Percentiles rank a stretch among this genome's conserved stretches.
Evolutionary conservation across 1,140 invertebrate genomes (phyloP).

Genomic region (Heliconius hewitsoni): DNA sequence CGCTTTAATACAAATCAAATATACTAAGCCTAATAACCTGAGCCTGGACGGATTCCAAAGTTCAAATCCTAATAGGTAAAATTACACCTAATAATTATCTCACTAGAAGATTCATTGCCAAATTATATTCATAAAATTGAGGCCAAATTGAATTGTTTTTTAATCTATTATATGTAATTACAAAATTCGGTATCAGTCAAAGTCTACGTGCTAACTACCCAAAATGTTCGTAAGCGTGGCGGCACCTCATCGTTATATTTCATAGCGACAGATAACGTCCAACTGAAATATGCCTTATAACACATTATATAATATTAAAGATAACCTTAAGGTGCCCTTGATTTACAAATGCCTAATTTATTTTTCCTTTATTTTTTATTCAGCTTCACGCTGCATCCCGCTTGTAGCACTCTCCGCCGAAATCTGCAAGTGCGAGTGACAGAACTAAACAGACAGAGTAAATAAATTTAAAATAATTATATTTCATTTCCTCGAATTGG

Average conservation of each 20-base stretch:
- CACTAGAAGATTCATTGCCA: too few relatives aligned
- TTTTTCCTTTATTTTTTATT: neutral
- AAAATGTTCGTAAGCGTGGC: slow-evolving; percentile 45
- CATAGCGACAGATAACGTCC: slow-evolving; percentile 32
- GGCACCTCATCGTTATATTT: slow-evolving; percentile 31
- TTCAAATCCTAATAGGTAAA: too few relatives aligned
- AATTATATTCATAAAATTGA: neutral
- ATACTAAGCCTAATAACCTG: too few relatives aligned
- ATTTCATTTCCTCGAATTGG: too few relatives aligned
- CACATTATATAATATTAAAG: slow-evolving; percentile 6
- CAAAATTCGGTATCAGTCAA: neutral
- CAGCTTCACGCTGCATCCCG: too few relatives aligned
- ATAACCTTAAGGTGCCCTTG: neutral
- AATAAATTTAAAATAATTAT: too few relatives aligned
- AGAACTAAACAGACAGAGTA: too few relatives aligned
- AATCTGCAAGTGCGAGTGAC: too few relatives aligned
- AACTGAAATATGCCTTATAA: slow-evolving; percentile 21
- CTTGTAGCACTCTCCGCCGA: too few relatives aligned
- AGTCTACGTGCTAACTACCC: slow-evolving; percentile 46
- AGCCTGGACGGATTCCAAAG: too few relatives aligned
- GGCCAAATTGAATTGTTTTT: neutral
- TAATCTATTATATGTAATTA: neutral
- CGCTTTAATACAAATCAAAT: too few relatives aligned
- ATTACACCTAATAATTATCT: too few relatives aligned
- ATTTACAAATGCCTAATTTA: neutral